These are phyloP conservation scores for Cuniculus paca DNA, from an alignment of 2,797 vertebrate genomes.

Conservation along the genomic window DNA sequence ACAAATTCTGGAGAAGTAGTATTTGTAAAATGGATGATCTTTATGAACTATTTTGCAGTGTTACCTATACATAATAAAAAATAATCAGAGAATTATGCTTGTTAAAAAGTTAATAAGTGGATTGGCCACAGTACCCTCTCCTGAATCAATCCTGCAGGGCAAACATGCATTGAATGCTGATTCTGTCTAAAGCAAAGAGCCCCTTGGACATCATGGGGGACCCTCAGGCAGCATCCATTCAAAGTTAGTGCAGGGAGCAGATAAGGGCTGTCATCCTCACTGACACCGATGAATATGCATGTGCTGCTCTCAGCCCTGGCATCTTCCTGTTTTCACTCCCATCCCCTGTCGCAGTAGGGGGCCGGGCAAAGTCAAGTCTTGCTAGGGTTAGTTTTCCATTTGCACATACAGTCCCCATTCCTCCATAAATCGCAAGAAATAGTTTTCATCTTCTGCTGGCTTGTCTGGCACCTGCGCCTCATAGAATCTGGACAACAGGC, in stretches of 20 bases:
- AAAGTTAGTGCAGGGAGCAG: not conserved
- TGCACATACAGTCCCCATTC: conserved; percentile 88
- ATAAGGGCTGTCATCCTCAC: not conserved
- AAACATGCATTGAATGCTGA: not conserved
- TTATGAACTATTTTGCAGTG: conserved; percentile 27
- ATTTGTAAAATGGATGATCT: not conserved
- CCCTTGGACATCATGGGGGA: rapidly evolving
- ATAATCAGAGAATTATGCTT: not conserved
- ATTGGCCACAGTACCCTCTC: not conserved
- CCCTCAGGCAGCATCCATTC: not conserved
- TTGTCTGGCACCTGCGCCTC: conserved; percentile 60
- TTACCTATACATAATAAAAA: not conserved
- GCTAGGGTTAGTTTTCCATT: conserved; percentile 81
- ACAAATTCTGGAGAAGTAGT: conserved; percentile 15
- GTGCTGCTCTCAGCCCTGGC: not conserved
- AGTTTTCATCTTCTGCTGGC: conserved; percentile 78
- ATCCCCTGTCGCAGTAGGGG: too few relatives aligned
- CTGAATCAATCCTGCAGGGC: not conserved
- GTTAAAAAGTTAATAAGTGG: conserved; percentile 24
- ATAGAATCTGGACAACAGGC: conserved; percentile 84
- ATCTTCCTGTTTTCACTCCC: not conserved
- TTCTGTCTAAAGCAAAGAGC: not conserved
- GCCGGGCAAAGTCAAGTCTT: not conserved
- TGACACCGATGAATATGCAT: not conserved
- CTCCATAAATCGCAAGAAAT: conserved; percentile 85